Conservation (phyloP, 2,797 vertebrate species). For the Fringilla coelebs region DNA sequence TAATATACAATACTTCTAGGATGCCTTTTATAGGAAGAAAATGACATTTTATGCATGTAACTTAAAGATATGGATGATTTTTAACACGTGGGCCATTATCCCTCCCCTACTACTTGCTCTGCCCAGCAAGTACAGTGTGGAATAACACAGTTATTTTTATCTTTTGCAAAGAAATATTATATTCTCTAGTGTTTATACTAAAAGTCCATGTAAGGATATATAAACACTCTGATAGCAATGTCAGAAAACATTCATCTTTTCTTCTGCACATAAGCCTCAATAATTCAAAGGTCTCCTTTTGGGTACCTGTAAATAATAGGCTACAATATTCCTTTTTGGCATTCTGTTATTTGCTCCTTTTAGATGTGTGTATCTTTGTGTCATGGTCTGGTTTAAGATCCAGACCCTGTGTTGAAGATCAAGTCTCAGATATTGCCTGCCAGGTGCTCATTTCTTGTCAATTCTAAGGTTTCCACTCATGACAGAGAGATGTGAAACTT, state of each 20-base stretch:
- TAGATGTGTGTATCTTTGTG: not conserved
- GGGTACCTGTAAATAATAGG: not conserved
- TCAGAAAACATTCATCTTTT: not conserved
- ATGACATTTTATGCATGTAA: not conserved
- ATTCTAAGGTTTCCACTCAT: accelerated
- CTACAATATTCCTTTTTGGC: not conserved
- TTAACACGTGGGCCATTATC: not conserved
- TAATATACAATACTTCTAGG: not conserved
- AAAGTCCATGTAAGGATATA: not conserved
- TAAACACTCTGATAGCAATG: not conserved
- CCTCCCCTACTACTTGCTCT: not conserved
- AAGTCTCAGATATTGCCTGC: not conserved
- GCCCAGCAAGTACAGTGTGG: not conserved
- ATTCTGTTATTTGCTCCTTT: not conserved
- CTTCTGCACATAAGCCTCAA: not conserved
- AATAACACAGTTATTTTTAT: not conserved
- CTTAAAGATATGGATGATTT: not conserved
- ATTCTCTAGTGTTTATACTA: not conserved
- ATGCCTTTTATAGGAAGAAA: not conserved
- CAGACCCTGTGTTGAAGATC: not conserved
- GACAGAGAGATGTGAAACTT: not conserved
- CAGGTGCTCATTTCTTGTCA: not conserved
- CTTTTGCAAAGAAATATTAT: not conserved
- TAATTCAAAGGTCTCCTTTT: not conserved
- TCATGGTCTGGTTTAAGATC: not conserved